Percentiles rank a stretch among this genome's conserved stretches.
These are phyloP conservation scores for Ectropis crepuscularia DNA, from an alignment of 2,888 invertebrate species.

Conservation along the genomic window DNA sequence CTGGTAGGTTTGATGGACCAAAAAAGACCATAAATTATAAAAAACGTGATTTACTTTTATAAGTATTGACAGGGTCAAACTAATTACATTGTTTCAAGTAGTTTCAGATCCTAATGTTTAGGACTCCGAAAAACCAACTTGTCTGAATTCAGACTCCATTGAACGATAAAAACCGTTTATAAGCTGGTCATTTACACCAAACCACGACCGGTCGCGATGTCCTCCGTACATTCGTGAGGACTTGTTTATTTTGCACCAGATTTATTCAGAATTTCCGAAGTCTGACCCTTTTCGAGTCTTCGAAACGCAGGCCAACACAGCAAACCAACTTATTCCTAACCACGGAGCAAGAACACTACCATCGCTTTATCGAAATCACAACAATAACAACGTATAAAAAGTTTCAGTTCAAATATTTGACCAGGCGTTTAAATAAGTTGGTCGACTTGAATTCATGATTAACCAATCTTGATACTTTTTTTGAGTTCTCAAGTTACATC, in stretches of 20 bases:
- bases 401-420: background rate
- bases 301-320: background rate
- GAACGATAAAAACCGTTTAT: constrained; percentile 9
- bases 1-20: too few relatives aligned
- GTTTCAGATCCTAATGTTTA: background rate
- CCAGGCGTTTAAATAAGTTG: background rate
- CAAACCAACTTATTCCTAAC: background rate
- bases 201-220: constrained; percentile 27
- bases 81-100: too few relatives aligned
- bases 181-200: constrained; percentile 21
- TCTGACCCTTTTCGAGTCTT: constrained; percentile 17
- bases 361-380: background rate
- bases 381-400: background rate
- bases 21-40: too few relatives aligned
- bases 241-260: constrained; percentile 42
- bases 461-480: constrained; percentile 18
- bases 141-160: background rate
- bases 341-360: background rate
- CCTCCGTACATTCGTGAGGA: constrained; percentile 15
- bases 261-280: constrained; percentile 45
- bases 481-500: constrained; percentile 25
- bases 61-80: background rate
- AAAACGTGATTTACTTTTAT: background rate
- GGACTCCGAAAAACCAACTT: background rate
- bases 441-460: background rate